These are phyloP conservation scores for Myzus persicae DNA, from an alignment of 1,140 invertebrate genomes.

Conservation along the genomic window DNA sequence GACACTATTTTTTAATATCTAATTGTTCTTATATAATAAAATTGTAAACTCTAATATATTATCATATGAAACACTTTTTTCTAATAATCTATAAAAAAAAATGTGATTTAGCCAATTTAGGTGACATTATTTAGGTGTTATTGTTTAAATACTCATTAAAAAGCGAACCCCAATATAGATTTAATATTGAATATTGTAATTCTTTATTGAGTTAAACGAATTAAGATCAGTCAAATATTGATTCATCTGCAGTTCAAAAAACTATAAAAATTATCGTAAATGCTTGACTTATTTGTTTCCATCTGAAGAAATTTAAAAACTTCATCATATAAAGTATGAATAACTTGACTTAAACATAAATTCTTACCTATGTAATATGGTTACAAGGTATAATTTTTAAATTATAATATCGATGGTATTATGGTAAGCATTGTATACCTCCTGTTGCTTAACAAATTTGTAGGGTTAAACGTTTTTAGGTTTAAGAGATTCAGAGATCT, in stretches of 20 bases:
- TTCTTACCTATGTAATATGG: no score
- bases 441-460: no score
- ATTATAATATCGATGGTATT: neutral
- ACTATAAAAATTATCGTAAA: neutral
- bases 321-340: no score
- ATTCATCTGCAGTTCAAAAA: neutral
- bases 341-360: neutral
- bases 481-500: no score
- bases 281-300: neutral
- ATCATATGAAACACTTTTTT: no score
- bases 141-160: no score
- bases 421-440: neutral
- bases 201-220: neutral
- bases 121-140: no score
- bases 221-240: neutral
- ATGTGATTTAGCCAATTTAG: no score
- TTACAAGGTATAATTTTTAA: no score
- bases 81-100: no score
- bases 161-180: neutral
- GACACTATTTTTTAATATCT: neutral
- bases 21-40: neutral
- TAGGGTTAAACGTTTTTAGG: no score
- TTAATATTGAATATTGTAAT: neutral
- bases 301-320: neutral
- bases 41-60: no score